Evolutionary conservation across 2,888 invertebrate genomes (phyloP).

Genomic region (Podabrus alpinus): DNA sequence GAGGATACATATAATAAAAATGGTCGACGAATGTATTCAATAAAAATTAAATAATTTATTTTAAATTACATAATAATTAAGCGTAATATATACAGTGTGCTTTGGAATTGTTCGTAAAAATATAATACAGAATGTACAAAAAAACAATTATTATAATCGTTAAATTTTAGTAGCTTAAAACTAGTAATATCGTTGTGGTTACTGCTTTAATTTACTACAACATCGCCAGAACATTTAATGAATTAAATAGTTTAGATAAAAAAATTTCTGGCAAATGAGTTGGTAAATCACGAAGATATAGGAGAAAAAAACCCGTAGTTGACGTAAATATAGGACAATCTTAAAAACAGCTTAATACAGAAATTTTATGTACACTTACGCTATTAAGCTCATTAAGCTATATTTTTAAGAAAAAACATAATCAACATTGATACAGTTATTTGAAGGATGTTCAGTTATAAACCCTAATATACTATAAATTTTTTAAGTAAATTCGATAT

Average conservation of each 20-base stretch:
- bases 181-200: conserved; percentile 47
- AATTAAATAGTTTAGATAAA: neutral
- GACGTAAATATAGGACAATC: conserved; percentile 24
- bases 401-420: conserved; percentile 38
- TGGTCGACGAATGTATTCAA: neutral
- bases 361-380: conserved; percentile 42
- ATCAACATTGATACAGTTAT: conserved; percentile 49
- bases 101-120: conserved; percentile 54
- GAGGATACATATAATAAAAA: neutral
- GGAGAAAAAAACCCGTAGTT: conserved; percentile 27
- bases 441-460: conserved; percentile 34
- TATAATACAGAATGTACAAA: conserved; percentile 52
- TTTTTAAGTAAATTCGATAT: conserved; percentile 40
- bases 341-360: conserved; percentile 25
- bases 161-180: conserved; percentile 37
- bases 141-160: conserved; percentile 27
- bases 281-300: conserved; percentile 25
- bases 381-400: conserved; percentile 51
- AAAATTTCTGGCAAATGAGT: conserved; percentile 25
- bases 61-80: conserved; percentile 50
- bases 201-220: conserved; percentile 31
- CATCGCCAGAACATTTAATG: conserved; percentile 23
- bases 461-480: conserved; percentile 34
- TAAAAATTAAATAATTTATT: conserved; percentile 50
- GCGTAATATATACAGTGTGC: conserved; percentile 51